phyloP scores from a whole-genome alignment of 2,113 vertebrate species.

The Pungitius pungitius region DNA sequence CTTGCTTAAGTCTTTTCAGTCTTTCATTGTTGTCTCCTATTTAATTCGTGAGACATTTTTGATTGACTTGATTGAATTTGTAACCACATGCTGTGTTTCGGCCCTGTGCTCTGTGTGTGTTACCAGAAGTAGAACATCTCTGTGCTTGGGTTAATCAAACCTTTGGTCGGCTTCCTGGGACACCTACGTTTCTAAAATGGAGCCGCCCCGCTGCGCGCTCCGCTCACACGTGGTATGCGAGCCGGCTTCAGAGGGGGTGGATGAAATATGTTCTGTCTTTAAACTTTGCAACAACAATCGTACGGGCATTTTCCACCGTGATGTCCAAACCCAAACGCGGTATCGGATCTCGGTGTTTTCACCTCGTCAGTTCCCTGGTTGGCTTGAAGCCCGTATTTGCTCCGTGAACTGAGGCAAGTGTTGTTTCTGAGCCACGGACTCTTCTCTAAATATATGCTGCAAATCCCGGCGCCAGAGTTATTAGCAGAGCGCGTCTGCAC shows the following conservation, averaged over 20 bases:
- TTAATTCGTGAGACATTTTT: not conserved
- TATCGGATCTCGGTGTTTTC: not conserved
- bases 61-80: not conserved
- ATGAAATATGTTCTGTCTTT: not conserved
- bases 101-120: not conserved
- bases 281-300: not conserved
- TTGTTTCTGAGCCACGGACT: not conserved
- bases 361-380: not conserved
- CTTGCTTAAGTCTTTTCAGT: not conserved
- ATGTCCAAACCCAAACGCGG: not conserved
- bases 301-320: not conserved
- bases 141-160: not conserved
- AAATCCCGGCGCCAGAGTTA: not conserved
- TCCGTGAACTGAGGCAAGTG: not conserved
- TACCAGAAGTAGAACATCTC: not conserved
- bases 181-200: not conserved
- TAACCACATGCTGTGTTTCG: not conserved
- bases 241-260: slow-evolving; percentile 15
- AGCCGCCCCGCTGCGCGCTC: too few species aligned
- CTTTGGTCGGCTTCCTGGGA: not conserved
- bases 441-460: not conserved
- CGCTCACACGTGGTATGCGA: not conserved
- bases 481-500: not conserved
- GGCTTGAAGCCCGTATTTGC: not conserved
- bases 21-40: not conserved